phyloP scores from a whole-genome alignment of 2,888 invertebrate species.

The Apamea epomidion region DNA sequence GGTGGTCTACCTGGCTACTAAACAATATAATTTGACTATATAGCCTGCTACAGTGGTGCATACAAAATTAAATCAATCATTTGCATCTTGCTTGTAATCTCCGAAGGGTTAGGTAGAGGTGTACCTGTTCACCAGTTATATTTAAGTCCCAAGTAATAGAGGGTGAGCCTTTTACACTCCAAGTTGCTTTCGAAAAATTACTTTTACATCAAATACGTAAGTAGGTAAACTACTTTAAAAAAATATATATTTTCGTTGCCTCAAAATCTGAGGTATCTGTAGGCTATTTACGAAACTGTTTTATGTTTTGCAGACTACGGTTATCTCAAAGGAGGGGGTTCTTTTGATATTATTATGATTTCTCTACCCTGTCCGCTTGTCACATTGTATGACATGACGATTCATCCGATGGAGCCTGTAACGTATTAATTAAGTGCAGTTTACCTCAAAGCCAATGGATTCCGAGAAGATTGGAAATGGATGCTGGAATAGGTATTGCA shows the following conservation, averaged over 20 bases:
- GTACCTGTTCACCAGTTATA: neutral
- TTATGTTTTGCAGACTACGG: neutral
- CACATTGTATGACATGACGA: slow-evolving; percentile 23
- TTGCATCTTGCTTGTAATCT: no score
- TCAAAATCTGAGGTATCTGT: neutral
- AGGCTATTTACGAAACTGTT: neutral
- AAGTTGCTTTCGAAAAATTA: no score
- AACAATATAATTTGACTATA: neutral
- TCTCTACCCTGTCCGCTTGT: neutral
- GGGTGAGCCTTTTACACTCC: neutral
- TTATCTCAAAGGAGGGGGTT: neutral
- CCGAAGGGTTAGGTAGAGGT: neutral
- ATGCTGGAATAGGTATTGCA: slow-evolving; percentile 30
- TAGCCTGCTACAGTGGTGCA: neutral
- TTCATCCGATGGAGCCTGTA: slow-evolving; percentile 23
- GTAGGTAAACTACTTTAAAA: no score
- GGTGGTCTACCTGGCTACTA: no score
- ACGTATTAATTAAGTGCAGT: slow-evolving; percentile 54
- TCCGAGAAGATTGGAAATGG: slow-evolving; percentile 45
- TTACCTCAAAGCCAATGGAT: slow-evolving; percentile 50
- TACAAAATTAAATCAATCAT: neutral
- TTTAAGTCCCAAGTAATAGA: neutral
- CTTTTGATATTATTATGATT: neutral
- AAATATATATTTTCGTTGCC: neutral
- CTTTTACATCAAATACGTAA: no score